Percentiles rank a stretch among this genome's conserved stretches.
Evolutionary conservation across 2,797 vertebrate species (phyloP).

Genomic region (Myripristis murdjan): DNA sequence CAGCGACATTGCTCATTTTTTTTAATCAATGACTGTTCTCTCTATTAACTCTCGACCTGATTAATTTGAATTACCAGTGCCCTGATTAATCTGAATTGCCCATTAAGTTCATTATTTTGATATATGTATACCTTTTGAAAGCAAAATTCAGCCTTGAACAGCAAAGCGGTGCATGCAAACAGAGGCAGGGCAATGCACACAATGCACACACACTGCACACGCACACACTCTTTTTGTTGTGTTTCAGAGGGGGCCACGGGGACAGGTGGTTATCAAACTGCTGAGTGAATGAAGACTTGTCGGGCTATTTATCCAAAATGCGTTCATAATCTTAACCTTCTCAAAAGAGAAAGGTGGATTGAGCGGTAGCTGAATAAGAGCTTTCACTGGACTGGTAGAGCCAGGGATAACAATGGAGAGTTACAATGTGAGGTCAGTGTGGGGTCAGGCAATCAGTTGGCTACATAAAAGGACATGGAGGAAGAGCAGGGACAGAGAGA

Average conservation of each 20-base stretch:
- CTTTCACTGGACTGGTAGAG: conserved; percentile 15
- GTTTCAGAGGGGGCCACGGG: background rate
- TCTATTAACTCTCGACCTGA: no score
- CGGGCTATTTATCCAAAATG: conserved; percentile 5
- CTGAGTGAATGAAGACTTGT: conserved; percentile 8
- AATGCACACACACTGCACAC: background rate
- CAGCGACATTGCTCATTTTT: conserved; percentile 10
- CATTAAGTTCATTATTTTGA: conserved; percentile 9
- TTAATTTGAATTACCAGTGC: no score
- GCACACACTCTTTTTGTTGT: background rate
- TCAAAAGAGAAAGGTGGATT: conserved; percentile 13
- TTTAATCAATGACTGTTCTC: no score
- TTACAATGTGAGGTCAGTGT: conserved; percentile 34
- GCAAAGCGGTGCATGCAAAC: background rate
- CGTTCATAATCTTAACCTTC: conserved; percentile 19
- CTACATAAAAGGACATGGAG: conserved; percentile 18
- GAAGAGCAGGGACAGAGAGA: conserved; percentile 10
- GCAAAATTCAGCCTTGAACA: background rate
- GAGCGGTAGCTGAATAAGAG: conserved; percentile 38
- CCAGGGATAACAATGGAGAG: conserved; percentile 37
- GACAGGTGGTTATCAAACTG: background rate
- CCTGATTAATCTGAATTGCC: conserved; percentile 18
- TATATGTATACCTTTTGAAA: conserved; percentile 22
- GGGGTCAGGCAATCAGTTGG: conserved; percentile 55
- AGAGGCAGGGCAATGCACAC: background rate